Evolutionary conservation across 2,888 invertebrate species (phyloP), one percentile per base, ranked within the genome.

Genomic region (Sinelater perroti): DNA sequence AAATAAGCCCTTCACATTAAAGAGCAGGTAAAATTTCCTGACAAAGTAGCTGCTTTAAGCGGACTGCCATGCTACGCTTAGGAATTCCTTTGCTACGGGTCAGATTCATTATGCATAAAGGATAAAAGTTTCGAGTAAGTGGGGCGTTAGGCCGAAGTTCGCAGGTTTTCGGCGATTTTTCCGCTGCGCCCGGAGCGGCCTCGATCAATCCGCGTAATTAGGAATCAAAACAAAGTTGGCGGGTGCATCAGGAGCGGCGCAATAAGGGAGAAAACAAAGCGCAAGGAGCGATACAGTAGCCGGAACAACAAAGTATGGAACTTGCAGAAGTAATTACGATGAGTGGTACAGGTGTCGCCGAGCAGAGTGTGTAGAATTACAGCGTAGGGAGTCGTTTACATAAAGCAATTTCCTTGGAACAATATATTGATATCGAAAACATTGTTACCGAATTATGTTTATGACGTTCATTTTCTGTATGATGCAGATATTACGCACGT

Each of bases 341-440:
- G 70, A 71, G 71, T 71, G 71, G 71, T 70, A 67, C 70, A 71
- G 70, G 70, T 70, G 71, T 69, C 61, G 63, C 63, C 64, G 67
- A 68, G 67, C 66, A 65, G 61, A 62, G 61, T 63, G 64, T 62
- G 59, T 60, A 61, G 59, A 71, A 71, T 71, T 70, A 70, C 67
- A 69, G 70, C 69, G 59, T 60, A 56, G 71, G 71, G 71, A 71
- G 67, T 64, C 67, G 68, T 71, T 70, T 69, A 66, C 68, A 70
- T 70, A 69, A 70, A 65, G 66, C 70, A 71, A 71, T 71, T 70
- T 71, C 66, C 67, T 66, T 65, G 63, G 64, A 56, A 56, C 46
- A 57, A 53, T 65, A 62, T 61, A 62, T 63, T 35, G 62, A 65
- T 65, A 67, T 64, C 62, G 66, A 66, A 67, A 60, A 64, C 60